Conservation (phyloP, 2,888 invertebrate genomes). For the Escarpia spicata region DNA sequence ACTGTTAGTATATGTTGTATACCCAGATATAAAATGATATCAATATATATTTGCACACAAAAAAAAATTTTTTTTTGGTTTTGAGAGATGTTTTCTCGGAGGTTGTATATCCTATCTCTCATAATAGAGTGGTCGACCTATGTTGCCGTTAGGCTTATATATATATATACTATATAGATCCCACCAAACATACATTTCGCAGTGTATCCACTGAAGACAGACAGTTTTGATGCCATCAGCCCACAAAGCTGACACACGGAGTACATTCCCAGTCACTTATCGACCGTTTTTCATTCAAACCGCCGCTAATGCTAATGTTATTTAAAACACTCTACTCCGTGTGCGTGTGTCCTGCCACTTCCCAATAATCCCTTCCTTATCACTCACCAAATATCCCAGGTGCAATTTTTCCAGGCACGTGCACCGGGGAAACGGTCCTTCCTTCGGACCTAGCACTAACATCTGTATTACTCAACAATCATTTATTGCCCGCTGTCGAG, state of each 20-base stretch:
- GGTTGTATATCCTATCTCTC: too few species aligned
- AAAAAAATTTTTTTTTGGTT: too few species aligned
- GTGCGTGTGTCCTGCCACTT: neutral
- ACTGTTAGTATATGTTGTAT: neutral
- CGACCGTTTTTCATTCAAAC: neutral
- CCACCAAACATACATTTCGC: neutral
- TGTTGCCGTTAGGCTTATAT: too few species aligned
- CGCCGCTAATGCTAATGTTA: neutral
- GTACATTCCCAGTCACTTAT: neutral
- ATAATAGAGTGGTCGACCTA: too few species aligned
- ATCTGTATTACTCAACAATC: neutral
- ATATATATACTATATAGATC: neutral
- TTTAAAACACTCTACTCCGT: neutral
- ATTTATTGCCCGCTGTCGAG: neutral
- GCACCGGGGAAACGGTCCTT: neutral
- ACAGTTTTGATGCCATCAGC: neutral
- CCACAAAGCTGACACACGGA: neutral
- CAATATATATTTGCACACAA: neutral
- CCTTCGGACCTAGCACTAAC: neutral
- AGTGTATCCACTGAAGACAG: neutral
- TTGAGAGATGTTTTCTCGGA: too few species aligned
- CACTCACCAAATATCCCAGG: neutral
- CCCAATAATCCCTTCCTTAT: neutral
- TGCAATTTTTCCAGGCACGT: constrained; percentile 2
- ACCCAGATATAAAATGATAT: neutral